Evolutionary conservation across 1,140 invertebrate genomes (phyloP).

Genomic region (Rhopalosiphum padi): DNA sequence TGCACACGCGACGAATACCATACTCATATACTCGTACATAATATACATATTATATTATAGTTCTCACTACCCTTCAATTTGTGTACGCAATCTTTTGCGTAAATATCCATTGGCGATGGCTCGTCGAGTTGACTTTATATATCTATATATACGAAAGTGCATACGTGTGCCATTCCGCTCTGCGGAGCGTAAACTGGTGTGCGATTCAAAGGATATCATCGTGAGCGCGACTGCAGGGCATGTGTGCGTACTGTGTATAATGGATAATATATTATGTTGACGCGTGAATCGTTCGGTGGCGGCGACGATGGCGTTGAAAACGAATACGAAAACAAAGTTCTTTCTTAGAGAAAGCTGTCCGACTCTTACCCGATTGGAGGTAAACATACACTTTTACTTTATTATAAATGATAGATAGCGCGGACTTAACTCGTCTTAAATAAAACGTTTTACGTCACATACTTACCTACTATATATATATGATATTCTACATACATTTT

Average conservation of each 20-base stretch:
- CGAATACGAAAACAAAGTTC: background rate
- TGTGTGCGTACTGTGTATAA: background rate
- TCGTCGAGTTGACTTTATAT: background rate
- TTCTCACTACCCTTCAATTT: background rate
- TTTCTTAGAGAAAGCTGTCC: background rate
- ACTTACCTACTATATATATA: background rate
- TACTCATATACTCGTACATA: background rate
- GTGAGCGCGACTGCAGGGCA: no score
- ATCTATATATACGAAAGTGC: background rate
- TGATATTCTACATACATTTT: background rate
- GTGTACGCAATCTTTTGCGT: constrained; percentile 6
- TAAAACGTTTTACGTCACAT: background rate
- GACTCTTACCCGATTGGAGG: background rate
- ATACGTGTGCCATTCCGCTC: background rate
- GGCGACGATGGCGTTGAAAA: background rate
- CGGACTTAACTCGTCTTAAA: background rate
- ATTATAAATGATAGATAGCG: background rate
- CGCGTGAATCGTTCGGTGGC: background rate
- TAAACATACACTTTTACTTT: background rate
- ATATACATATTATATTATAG: background rate
- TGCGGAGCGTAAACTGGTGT: background rate
- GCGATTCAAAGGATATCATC: background rate
- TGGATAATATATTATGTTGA: constrained; percentile 5
- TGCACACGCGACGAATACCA: background rate
- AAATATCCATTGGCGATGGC: constrained; percentile 15